Conservation (phyloP, 2,797 vertebrate species). For the Falco novaeseelandiae region DNA sequence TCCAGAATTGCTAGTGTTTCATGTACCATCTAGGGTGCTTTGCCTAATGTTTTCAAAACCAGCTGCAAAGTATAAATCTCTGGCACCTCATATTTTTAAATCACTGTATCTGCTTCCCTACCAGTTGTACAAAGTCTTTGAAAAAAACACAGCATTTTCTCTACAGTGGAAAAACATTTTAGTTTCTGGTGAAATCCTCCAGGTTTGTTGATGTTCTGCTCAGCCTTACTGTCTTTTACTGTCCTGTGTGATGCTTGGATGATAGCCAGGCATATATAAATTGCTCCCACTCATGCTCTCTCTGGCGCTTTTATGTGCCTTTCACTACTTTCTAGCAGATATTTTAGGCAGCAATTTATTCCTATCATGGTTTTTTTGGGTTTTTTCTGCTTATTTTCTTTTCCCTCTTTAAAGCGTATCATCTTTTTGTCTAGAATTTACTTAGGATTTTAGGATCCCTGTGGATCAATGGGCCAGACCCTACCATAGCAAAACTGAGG, state of each 20-base stretch:
- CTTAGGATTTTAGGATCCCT: not conserved
- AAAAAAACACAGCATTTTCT: constrained; percentile 45
- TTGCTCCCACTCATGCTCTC: constrained; percentile 58
- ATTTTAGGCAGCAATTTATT: constrained; percentile 55
- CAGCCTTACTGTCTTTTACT: constrained; percentile 72
- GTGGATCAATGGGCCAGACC: not conserved
- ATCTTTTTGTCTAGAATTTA: constrained; percentile 28
- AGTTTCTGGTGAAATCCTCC: constrained; percentile 66
- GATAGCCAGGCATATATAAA: constrained; percentile 63
- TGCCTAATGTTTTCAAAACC: constrained; percentile 54
- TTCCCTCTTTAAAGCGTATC: not conserved
- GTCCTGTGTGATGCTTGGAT: constrained; percentile 70
- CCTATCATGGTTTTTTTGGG: not conserved
- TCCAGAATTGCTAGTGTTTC: constrained; percentile 50
- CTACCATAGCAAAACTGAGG: not conserved
- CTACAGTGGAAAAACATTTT: constrained; percentile 55
- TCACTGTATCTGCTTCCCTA: constrained; percentile 67
- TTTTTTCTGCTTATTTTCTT: constrained; percentile 7
- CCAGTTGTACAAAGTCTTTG: constrained; percentile 41
- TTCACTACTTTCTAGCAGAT: constrained; percentile 47
- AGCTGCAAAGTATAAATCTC: constrained; percentile 69
- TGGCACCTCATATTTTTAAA: constrained; percentile 70
- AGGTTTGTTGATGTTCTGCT: constrained; percentile 73
- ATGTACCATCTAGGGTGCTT: constrained; percentile 55
- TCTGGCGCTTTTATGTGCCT: constrained; percentile 42